Evolutionary conservation across 1,140 invertebrate genomes (phyloP), one percentile per base, ranked within the genome.

Genomic region (Mizuhopecten yessoensis): DNA sequence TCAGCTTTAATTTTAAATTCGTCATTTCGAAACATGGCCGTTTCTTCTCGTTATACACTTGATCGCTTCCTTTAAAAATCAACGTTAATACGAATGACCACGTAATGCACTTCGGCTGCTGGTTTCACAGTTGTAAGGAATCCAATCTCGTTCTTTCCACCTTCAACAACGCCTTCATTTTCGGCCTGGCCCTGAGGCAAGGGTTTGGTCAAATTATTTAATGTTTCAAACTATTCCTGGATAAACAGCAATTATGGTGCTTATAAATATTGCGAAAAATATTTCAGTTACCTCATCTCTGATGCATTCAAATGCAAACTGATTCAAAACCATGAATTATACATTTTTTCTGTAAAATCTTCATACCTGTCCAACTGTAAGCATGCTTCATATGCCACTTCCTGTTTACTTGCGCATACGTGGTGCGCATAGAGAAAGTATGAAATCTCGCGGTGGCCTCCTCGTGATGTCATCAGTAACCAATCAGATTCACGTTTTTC

Each of bases 391-490:
- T 75, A 29, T 29, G 33, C 23, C 34, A 90, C 89, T 92, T 93
- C 90, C 91, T 93, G 91, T 93, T 90, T 92, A 92, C 33, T 87
- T 92, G 88, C 90, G 88, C 86, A 89, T 75, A 86, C 17, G 45
- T 87, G 17, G 17, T 92, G 93, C 92, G 92, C 91, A 39, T 36
- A 42, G 88, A n/a, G 92, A 36, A 93, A 91, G 42, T 90, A 88
- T 88, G 34, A 91, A 89, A 88, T 89, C 91, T 93, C 92, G 90
- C 92, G 75, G 75, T 49, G 34, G 57, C 75, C 89, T 90, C 75
- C 90, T 93, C 92, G 91, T 96, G 94, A 94, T 92, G 92, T 93
- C 92, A 93, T 89, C 88, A 86, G 92, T 87, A 93, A 89, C 95
- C 95, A 96, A 96, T 96, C 89, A 94, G 90, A 92, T 89, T 87